A percentile compares a stretch with the other conserved stretches of the same genome.
phyloP scores from a whole-genome alignment of 2,113 vertebrate genomes.

The Pachycephala philippinensis region DNA sequence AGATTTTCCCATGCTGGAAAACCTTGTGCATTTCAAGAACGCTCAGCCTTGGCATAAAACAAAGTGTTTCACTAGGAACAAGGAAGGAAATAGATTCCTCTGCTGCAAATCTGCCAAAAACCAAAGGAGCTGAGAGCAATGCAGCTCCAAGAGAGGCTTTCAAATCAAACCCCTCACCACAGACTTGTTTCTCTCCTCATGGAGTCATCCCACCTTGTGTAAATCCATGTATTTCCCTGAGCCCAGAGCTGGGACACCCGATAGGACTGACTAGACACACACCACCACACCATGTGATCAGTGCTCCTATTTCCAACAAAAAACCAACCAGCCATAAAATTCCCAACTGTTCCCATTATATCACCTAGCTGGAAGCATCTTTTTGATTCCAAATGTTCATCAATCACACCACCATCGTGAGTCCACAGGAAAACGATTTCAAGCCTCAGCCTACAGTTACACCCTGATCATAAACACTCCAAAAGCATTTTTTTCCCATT shows the following conservation, averaged over 20 bases:
- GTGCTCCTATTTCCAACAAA: background rate
- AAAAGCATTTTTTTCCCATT: background rate
- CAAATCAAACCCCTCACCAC: background rate
- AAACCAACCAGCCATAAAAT: background rate
- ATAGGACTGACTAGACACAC: background rate
- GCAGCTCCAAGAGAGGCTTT: background rate
- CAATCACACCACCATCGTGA: background rate
- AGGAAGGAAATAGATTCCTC: background rate
- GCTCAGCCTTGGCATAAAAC: background rate
- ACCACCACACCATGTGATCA: background rate
- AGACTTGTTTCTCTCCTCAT: background rate
- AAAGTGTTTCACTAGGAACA: background rate
- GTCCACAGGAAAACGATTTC: background rate
- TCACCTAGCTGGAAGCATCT: constrained; percentile 12
- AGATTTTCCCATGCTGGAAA: background rate
- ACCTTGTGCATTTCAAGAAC: background rate
- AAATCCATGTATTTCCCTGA: background rate
- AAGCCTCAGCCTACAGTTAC: background rate
- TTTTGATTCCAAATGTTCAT: background rate
- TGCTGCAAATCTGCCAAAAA: background rate
- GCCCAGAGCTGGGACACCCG: background rate
- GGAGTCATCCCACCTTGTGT: background rate
- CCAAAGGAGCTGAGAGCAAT: background rate
- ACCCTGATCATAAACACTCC: background rate
- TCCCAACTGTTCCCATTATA: constrained; percentile 24